A percentile compares a stretch with the other conserved stretches of the same genome.
Conservation (phyloP, 2,113 vertebrate genomes). For the Gnathonemus longibarbis region DNA sequence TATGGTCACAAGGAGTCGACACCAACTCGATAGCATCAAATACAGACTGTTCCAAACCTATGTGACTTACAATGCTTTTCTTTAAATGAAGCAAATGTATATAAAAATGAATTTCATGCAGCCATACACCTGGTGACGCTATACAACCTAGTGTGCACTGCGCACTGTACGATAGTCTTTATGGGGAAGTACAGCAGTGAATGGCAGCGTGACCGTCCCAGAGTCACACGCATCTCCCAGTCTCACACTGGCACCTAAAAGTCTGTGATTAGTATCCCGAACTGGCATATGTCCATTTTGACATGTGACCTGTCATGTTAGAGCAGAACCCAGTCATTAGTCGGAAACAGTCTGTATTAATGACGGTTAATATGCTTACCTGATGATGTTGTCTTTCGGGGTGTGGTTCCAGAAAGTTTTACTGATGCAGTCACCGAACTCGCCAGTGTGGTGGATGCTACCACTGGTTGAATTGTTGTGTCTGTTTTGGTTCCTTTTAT, state of each 20-base stretch:
- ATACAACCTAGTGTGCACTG: neutral
- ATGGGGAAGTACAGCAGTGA: too few species aligned
- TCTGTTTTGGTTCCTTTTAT: too few species aligned
- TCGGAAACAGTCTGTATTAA: neutral
- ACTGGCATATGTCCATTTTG: neutral
- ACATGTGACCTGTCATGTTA: neutral
- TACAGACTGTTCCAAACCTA: neutral
- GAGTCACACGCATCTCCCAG: neutral
- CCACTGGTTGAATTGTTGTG: accelerated
- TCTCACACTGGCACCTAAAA: neutral
- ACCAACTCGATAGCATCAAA: neutral
- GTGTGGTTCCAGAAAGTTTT: too few species aligned
- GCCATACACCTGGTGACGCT: neutral
- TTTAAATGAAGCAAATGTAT: neutral
- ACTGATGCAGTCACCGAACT: neutral
- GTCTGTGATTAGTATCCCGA: neutral
- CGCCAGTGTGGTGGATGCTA: too few species aligned
- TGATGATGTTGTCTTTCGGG: neutral
- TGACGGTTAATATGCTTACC: neutral
- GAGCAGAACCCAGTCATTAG: too few species aligned
- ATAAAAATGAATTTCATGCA: neutral
- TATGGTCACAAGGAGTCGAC: too few species aligned
- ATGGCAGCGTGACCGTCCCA: neutral
- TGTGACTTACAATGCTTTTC: neutral
- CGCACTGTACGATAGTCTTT: neutral